phyloP scores from a whole-genome alignment of 1,140 invertebrate species.

The Belonocnema kinseyi region DNA sequence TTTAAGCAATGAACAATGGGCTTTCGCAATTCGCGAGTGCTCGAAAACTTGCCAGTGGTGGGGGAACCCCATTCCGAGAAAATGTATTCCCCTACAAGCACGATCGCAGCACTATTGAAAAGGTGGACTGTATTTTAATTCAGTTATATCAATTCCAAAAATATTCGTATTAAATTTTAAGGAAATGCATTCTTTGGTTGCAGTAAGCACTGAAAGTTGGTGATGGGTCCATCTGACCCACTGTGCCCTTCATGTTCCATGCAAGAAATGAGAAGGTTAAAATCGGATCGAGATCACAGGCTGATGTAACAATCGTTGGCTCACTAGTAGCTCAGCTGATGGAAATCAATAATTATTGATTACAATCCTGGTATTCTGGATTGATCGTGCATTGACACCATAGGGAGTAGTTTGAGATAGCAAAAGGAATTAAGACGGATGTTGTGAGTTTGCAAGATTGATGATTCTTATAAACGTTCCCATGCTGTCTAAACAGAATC shows the following conservation, averaged over 20 bases:
- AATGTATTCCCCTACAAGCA: too few relatives aligned
- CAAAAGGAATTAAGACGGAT: conserved; percentile 50
- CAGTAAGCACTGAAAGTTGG: neutral
- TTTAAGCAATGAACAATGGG: too few relatives aligned
- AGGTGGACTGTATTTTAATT: too few relatives aligned
- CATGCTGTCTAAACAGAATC: conserved; percentile 54
- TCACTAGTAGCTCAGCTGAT: conserved; percentile 4
- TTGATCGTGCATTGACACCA: conserved; percentile 7
- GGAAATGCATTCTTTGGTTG: too few relatives aligned
- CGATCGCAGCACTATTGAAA: too few relatives aligned
- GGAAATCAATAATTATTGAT: neutral
- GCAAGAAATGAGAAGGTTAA: neutral
- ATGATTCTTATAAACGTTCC: conserved; percentile 54
- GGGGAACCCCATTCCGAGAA: too few relatives aligned
- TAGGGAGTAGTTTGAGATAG: conserved; percentile 33
- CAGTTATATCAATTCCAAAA: too few relatives aligned
- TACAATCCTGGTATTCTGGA: neutral
- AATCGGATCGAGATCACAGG: neutral
- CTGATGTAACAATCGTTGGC: neutral
- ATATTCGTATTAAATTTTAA: too few relatives aligned
- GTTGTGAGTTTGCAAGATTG: conserved; percentile 46
- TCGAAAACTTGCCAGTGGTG: too few relatives aligned
- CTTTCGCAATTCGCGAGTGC: too few relatives aligned
- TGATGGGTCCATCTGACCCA: too few relatives aligned
- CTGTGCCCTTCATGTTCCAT: too few relatives aligned